Evolutionary conservation across 2,797 vertebrate species (phyloP).

Genomic region (Anableps anableps): DNA sequence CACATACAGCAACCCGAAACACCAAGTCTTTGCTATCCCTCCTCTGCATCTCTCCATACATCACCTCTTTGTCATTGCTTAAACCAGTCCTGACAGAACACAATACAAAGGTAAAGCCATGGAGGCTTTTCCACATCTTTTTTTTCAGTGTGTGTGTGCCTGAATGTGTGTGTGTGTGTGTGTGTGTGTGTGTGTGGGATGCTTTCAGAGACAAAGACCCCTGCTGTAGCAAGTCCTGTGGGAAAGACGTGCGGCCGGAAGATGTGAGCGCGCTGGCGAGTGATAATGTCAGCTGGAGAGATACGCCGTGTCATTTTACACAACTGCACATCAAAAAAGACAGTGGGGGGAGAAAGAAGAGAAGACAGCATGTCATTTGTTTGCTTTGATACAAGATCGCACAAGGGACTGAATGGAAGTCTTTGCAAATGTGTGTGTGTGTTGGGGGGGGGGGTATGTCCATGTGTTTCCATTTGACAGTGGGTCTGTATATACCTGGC

Average conservation of each 20-base stretch:
- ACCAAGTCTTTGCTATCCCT: slow-evolving; percentile 44
- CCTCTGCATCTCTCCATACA: slow-evolving; percentile 44
- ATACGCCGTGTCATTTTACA: slow-evolving; percentile 86
- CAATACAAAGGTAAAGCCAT: slow-evolving; percentile 74
- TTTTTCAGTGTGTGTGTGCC: slow-evolving; percentile 19
- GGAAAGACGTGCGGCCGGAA: slow-evolving; percentile 82
- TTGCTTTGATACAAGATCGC: slow-evolving; percentile 88
- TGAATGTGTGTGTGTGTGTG: slow-evolving; percentile 12
- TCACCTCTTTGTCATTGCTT: slow-evolving; percentile 30
- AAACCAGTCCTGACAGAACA: slow-evolving; percentile 64
- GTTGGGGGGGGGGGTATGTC: background rate
- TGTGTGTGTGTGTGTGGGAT: slow-evolving; percentile 38
- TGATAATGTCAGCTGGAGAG: slow-evolving; percentile 86
- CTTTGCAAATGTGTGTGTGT: slow-evolving; percentile 44
- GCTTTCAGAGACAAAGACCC: slow-evolving; percentile 84
- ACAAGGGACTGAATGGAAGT: slow-evolving; percentile 67
- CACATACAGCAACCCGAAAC: slow-evolving; percentile 38
- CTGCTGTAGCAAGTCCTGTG: slow-evolving; percentile 82
- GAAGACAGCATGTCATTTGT: slow-evolving; percentile 84
- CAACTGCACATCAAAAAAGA: slow-evolving; percentile 82
- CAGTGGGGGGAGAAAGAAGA: slow-evolving; percentile 61
- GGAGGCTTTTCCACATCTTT: slow-evolving; percentile 49
- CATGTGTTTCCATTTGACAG: slow-evolving; percentile 18
- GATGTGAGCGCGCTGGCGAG: slow-evolving; percentile 82
- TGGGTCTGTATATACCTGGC: slow-evolving; percentile 48